Evolutionary conservation across 2,113 vertebrate species (phyloP), one percentile per base, ranked within the genome.

Genomic region (Macheiramphus alcinus): DNA sequence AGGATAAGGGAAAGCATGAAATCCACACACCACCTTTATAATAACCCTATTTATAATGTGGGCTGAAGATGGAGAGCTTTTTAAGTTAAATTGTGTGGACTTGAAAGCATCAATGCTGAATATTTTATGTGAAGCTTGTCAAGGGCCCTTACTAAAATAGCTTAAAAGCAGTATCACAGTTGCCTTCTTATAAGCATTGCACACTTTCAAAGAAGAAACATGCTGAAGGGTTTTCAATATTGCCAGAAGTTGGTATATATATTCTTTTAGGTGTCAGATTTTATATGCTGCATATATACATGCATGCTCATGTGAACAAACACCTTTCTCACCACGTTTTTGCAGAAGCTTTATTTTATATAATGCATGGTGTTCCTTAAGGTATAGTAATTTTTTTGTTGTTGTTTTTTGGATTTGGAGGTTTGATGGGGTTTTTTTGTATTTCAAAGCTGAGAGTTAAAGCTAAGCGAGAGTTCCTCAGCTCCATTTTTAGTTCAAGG

Each of bases 111-210:
- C 87, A 65, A 23, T 74, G 62, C 84, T 97, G 96, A 98, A 96
- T 97, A 95, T 97, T 97, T 97, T 93, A 97, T 97, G 92, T 94
- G 93, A 94, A 95, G 93, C 86, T 89, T 97, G 90, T 96, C 90
- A 93, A 90, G 80, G 76, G 58, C 80, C 95, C 63, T 91, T 90
- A 89, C 90, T 93, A 94, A 94, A 96, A 95, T 81, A 94, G 93
- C 91, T 94, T 95, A 75, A 91, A 95, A 97, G 87, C 82, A 59
- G 50, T 52, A 94, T 83, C 47, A 43, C 89, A 75, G 45, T 93
- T 97, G 87, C 92, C 73, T 96, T 62, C 90, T 86, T 90, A 92
- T 19, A 92, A 94, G 88, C 80, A 45, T 25, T 88, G 93, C 86
- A 90, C n/a, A 80, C 95, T 96, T 93, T 73, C 86, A 90, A 76